Evolutionary conservation across 2,888 invertebrate genomes (phyloP), one percentile per base, ranked within the genome.

Genomic region (Drosophila mettleri): DNA sequence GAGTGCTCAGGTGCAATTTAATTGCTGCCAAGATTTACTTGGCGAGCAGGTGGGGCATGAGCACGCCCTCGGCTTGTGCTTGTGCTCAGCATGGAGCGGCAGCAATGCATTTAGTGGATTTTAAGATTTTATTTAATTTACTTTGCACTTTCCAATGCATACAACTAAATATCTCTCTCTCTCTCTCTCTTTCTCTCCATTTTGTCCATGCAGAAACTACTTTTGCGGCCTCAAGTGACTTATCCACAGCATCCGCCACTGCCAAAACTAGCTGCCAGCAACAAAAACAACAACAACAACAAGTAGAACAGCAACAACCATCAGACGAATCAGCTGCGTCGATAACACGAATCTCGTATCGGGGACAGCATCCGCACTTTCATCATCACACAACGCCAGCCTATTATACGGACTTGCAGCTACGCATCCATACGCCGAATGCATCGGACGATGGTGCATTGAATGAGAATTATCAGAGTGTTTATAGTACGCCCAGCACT

Each of bases 221-320:
- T 82, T 81, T 88, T 83, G 65, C 85, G 81, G 78, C 89, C 74
- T 87, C 88, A 65, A 90, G 88, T 83, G 90, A 91, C 88, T 86
- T 91, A 88, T 90, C 88, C 78, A 86, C 92, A 93, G 86, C 93
- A 93, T 84, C 93, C 92, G 89, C 93, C 93, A 89, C 93, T 94
- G 88, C 93, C 93, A 88, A 93, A 92, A 85, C 92, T 91, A 91
- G 92, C 92, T 89, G 93, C 92, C 91, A 93, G 91, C 89, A 92
- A 92, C 78, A 81, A 66, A 88, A 92, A 91, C 78, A 82, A 89
- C 72, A 89, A 86, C 75, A 81, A 18, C 43, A 45, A 27, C 24
- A 45, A 43, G 39, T 29, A 53, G 31, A 53, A 65, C 76, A 80
- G 59, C 74, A 53, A 61, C 75, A 79, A 61, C 72, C 66, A 72